These are phyloP conservation scores for Exephanes ischioxanthus DNA, from an alignment of 2,888 invertebrate genomes.

Conservation along the genomic window DNA sequence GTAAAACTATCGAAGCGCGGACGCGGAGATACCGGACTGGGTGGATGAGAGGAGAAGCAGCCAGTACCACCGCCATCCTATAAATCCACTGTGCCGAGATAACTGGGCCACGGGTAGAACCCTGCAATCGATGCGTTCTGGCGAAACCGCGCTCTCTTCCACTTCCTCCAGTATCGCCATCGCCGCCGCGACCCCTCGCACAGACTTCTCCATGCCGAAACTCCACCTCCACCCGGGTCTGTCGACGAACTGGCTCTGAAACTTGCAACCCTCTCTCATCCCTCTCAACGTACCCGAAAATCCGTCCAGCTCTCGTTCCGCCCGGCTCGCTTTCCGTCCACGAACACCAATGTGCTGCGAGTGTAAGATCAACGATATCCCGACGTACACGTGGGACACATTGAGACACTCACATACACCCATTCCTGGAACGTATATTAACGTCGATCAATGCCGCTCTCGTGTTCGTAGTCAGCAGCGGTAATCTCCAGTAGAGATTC, in stretches of 20 bases:
- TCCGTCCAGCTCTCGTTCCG: conserved; percentile 31
- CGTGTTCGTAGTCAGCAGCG: conserved; percentile 2
- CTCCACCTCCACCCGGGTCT: conserved; percentile 34
- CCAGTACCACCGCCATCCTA: conserved; percentile 45
- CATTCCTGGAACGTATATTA: background rate
- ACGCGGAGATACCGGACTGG: conserved; percentile 73
- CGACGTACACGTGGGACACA: background rate
- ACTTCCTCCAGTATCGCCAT: conserved; percentile 68
- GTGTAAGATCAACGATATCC: conserved; percentile 22
- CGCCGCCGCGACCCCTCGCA: conserved; percentile 56
- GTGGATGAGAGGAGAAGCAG: conserved; percentile 36
- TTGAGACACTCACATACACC: background rate
- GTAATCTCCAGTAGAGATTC: conserved; percentile 1
- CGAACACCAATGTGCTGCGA: conserved; percentile 16
- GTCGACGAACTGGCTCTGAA: conserved; percentile 48
- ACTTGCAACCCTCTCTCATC: conserved; percentile 32
- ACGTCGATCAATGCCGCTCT: conserved; percentile 18
- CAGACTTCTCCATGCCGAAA: conserved; percentile 44
- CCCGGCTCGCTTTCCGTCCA: conserved; percentile 1
- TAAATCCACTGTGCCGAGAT: conserved; percentile 68
- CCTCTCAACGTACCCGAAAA: conserved; percentile 29
- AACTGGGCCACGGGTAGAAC: conserved; percentile 77
- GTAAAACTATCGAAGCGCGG: conserved; percentile 74
- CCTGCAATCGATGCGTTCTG: conserved; percentile 77
- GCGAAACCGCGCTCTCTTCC: conserved; percentile 72